Evolutionary conservation across 53 echinoderm and acorn worm genomes (phyloP).

Genomic region (Paelopatides confundens): DNA sequence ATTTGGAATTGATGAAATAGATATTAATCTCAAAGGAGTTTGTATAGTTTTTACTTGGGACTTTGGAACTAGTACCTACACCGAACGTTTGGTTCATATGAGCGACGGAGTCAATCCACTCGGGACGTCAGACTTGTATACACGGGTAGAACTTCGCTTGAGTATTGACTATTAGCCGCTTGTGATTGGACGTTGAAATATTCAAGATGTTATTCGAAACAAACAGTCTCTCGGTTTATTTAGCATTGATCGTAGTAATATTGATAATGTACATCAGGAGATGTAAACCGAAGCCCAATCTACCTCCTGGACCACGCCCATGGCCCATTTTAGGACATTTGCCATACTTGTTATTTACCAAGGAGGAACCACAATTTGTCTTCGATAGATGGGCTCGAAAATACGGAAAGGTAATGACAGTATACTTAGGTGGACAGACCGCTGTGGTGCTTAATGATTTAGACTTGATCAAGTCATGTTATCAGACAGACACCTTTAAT

Average conservation of each 20-base stretch:
- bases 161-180: no score
- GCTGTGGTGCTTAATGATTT: constrained; percentile 39
- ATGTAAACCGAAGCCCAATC: background rate
- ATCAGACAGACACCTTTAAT: constrained; percentile 17
- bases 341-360: constrained; percentile 31
- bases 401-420: constrained; percentile 43
- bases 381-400: constrained; percentile 40
- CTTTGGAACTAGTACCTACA: no score
- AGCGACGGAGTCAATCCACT: no score
- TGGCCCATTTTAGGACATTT: constrained; percentile 43
- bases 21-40: no score
- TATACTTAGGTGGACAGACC: constrained; percentile 35
- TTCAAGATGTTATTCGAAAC: background rate
- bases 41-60: no score
- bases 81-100: no score
- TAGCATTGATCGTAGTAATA: background rate
- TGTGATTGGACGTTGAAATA: no score
- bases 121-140: no score
- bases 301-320: constrained; percentile 34
- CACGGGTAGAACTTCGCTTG: no score
- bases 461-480: constrained; percentile 36
- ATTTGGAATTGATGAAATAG: no score
- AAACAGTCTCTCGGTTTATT: background rate
- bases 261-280: background rate
- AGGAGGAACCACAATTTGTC: constrained; percentile 49